Percentiles rank a stretch among this genome's conserved stretches.
phyloP scores from a whole-genome alignment of 2,888 invertebrate genomes.

The Diploptera punctata region DNA sequence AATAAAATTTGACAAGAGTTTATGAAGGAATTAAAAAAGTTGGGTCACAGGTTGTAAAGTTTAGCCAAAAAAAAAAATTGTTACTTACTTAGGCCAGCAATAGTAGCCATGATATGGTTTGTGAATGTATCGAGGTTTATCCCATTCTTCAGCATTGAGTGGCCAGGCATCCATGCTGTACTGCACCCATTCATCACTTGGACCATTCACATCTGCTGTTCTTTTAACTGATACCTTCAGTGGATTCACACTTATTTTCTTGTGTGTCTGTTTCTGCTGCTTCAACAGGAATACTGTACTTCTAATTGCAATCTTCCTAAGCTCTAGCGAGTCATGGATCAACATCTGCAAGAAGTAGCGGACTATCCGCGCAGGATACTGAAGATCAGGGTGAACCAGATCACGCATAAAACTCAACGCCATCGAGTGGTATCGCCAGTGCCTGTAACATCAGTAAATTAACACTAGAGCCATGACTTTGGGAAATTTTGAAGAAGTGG shows the following conservation, averaged over 20 bases:
- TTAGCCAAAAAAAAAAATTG: no score
- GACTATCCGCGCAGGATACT: conserved; percentile 68
- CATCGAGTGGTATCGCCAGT: conserved; percentile 83
- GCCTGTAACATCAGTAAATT: conserved; percentile 57
- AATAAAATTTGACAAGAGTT: no score
- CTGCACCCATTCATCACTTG: conserved; percentile 74
- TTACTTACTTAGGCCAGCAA: conserved; percentile 59
- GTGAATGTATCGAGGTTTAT: conserved; percentile 72
- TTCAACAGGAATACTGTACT: conserved; percentile 69
- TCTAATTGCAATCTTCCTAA: conserved; percentile 73
- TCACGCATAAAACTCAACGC: conserved; percentile 75
- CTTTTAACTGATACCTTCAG: conserved; percentile 55
- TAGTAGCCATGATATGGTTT: conserved; percentile 66
- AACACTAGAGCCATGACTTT: no score
- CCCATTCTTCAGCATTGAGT: conserved; percentile 74
- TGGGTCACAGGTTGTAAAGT: no score
- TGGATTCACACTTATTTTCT: conserved; percentile 66
- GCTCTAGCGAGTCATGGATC: conserved; percentile 79
- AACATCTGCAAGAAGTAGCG: conserved; percentile 68
- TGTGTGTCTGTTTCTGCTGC: conserved; percentile 73
- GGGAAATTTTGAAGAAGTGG: no score
- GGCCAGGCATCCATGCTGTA: conserved; percentile 68
- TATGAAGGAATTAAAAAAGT: no score
- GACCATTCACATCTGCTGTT: conserved; percentile 45
- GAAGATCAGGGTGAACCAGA: conserved; percentile 73